Evolutionary conservation across 2,113 vertebrate genomes (phyloP).

Genomic region (Globicephala melas): DNA sequence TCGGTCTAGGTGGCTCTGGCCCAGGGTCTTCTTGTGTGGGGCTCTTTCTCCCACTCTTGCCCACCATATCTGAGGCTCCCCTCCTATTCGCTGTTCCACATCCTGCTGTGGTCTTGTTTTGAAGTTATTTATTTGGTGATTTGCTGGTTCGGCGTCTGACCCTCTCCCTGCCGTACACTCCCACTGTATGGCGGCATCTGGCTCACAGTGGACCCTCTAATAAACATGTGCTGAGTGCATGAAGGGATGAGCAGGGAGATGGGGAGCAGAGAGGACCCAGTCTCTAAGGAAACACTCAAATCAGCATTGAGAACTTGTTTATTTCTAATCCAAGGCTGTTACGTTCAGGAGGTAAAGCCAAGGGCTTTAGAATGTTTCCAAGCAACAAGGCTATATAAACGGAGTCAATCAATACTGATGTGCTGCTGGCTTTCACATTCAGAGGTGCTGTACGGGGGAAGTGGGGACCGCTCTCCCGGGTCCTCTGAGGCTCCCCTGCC

Average conservation of each 20-base stretch:
- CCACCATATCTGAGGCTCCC: not conserved
- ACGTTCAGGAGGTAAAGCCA: not conserved
- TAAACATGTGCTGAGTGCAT: not conserved
- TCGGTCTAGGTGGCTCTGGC: not conserved
- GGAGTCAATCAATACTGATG: not conserved
- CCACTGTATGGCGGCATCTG: not conserved
- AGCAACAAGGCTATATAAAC: not conserved
- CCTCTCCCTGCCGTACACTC: not conserved
- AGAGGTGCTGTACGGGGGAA: not conserved
- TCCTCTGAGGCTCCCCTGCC: not conserved
- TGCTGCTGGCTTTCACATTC: not conserved
- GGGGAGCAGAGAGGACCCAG: not conserved
- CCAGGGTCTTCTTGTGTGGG: not conserved
- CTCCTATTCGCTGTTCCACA: accelerated
- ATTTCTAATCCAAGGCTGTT: not conserved
- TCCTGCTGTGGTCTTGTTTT: not conserved
- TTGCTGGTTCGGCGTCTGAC: not conserved
- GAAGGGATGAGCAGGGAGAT: accelerated
- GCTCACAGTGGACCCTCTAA: not conserved
- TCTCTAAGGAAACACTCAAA: not conserved
- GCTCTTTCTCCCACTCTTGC: too few relatives aligned
- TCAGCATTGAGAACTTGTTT: not conserved
- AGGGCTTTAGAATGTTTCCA: not conserved
- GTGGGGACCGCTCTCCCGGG: not conserved
- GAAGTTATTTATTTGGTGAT: not conserved